Evolutionary conservation across 2,797 vertebrate species (phyloP).

Genomic region (Takifugu ocellatus): DNA sequence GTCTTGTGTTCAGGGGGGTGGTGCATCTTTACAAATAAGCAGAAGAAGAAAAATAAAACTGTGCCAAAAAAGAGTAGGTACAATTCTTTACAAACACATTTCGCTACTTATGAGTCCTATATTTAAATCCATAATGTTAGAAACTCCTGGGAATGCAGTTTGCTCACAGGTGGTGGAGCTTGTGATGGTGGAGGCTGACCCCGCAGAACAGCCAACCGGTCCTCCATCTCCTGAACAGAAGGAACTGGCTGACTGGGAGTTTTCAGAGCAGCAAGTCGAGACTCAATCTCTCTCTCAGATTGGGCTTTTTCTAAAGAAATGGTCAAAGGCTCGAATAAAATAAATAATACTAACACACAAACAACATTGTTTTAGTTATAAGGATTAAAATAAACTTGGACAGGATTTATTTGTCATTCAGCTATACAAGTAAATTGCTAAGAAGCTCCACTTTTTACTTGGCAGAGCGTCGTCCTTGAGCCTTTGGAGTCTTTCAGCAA

Average conservation of each 20-base stretch:
- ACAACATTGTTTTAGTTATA: not conserved
- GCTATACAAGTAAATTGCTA: constrained; percentile 2
- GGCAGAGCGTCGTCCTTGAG: constrained; percentile 86
- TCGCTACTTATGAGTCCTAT: not conserved
- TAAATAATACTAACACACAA: not conserved
- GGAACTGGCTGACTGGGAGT: constrained; percentile 72
- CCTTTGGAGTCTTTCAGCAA: constrained; percentile 87
- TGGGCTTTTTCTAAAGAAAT: constrained; percentile 79
- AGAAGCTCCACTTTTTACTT: constrained; percentile 68
- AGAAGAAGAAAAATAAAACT: not conserved
- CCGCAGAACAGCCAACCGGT: constrained; percentile 83
- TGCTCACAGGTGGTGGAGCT: constrained; percentile 76
- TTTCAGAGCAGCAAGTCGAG: constrained; percentile 86
- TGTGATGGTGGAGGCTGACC: constrained; percentile 77
- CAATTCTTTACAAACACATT: not conserved
- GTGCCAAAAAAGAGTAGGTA: not conserved
- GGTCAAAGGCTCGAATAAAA: not conserved
- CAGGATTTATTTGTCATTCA: too few relatives aligned
- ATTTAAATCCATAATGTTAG: not conserved
- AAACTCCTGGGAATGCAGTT: constrained; percentile 13
- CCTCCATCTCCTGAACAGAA: constrained; percentile 84
- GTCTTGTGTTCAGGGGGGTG: constrained; percentile 81
- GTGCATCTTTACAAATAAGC: constrained; percentile 74
- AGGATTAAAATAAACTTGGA: not conserved
- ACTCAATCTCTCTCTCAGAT: constrained; percentile 88